Conservation (phyloP, 37 sponge, comb jelly and placozoan species). For the Eunapius fragilis region DNA sequence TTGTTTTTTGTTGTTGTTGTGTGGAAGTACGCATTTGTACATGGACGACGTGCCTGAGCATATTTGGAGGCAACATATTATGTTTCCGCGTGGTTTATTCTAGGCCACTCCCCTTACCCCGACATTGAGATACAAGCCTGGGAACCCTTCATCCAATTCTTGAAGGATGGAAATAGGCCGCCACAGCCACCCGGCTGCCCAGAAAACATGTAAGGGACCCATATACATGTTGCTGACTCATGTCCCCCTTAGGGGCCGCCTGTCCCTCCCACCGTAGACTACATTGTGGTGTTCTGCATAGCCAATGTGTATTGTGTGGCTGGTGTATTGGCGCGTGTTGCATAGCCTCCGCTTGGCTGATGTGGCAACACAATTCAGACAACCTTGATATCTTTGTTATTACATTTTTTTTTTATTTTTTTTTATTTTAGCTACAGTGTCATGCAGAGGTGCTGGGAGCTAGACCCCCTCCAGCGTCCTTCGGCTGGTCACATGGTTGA, state of each 20-base stretch:
- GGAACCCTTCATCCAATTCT: slow-evolving; percentile 34
- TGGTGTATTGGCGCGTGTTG: too few relatives aligned
- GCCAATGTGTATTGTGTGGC: too few relatives aligned
- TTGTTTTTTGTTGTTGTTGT: slow-evolving; percentile 43
- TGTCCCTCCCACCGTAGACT: too few relatives aligned
- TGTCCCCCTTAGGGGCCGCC: too few relatives aligned
- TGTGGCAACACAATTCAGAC: not conserved
- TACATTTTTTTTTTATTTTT: too few relatives aligned
- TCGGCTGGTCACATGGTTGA: slow-evolving; percentile 21
- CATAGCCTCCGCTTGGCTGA: not conserved
- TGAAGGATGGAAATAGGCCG: slow-evolving; percentile 58
- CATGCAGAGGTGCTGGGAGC: slow-evolving; percentile 56
- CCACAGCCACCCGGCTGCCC: slow-evolving; percentile 58
- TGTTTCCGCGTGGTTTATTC: too few relatives aligned
- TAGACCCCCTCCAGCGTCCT: slow-evolving; percentile 41
- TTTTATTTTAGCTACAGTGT: slow-evolving; percentile 25
- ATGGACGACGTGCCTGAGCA: not conserved
- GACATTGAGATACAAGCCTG: slow-evolving; percentile 17
- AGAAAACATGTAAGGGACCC: slow-evolving; percentile 50
- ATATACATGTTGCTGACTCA: not conserved
- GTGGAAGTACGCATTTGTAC: slow-evolving; percentile 39
- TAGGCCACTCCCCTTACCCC: slow-evolving; percentile 52
- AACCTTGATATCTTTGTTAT: too few relatives aligned
- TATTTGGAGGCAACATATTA: too few relatives aligned
- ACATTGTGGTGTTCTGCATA: too few relatives aligned